phyloP scores from a whole-genome alignment of 2,888 invertebrate genomes.

The Yponomeuta malinellus region DNA sequence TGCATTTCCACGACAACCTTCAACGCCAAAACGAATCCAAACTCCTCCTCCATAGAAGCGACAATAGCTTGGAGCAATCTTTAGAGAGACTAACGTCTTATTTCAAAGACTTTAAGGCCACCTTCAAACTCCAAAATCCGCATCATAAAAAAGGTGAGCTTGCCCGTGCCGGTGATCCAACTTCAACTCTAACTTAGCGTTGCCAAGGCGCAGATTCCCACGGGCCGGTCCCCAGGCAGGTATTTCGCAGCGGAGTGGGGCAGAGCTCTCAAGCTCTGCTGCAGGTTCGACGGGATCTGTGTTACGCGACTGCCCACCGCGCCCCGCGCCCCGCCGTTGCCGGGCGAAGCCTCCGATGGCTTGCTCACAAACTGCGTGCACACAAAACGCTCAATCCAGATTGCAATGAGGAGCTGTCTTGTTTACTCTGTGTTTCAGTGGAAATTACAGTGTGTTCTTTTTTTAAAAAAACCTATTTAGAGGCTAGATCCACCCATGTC shows the following conservation, averaged over 20 bases:
- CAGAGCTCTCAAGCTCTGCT: conserved; percentile 29
- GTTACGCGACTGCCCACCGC: conserved; percentile 45
- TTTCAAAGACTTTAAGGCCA: neutral
- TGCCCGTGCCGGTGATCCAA: neutral
- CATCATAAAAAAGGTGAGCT: conserved; percentile 2
- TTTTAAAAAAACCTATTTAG: no score
- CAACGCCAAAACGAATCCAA: neutral
- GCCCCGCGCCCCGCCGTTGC: conserved; percentile 25
- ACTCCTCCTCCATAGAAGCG: neutral
- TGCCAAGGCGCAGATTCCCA: conserved; percentile 2
- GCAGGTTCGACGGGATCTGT: conserved; percentile 72
- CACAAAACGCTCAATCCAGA: neutral
- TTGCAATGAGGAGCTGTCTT: neutral
- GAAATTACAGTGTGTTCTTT: no score
- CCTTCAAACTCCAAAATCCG: neutral
- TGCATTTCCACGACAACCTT: neutral
- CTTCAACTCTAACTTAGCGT: neutral
- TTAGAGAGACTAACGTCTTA: neutral
- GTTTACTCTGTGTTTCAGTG: no score
- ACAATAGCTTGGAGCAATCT: neutral
- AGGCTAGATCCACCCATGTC: no score
- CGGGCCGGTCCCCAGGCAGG: conserved; percentile 24
- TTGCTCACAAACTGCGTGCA: neutral
- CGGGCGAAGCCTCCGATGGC: conserved; percentile 36
- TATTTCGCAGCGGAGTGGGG: conserved; percentile 49